Evolutionary conservation across 2,888 invertebrate species (phyloP), one percentile per base, ranked within the genome.

Genomic region (Antitype chi): DNA sequence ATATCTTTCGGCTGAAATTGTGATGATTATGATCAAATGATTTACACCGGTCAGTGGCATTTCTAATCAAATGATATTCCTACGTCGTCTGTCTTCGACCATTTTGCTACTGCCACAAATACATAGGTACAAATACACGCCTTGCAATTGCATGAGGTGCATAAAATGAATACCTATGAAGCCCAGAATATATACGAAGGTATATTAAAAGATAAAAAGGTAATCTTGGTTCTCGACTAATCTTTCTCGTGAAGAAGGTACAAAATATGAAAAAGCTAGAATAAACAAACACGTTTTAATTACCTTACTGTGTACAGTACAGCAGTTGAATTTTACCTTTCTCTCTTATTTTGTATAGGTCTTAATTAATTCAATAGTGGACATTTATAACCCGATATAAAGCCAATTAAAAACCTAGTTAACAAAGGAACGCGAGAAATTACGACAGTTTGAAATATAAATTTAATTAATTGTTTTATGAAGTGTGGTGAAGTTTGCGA

Each of bases 401-500:
- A 59, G 17, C 23, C 64, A 74, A 73, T 63, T 38, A 25, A 28
- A 66, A 60, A 25, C 2, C 4, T n/a, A 9, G 5, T 5, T 43
- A 59, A 66, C 47, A 80, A 72, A 80, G 17, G 5, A 66, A 43
- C 1, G 6, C 13, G 11, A 28, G 9, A 62, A 66, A 60, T 47
- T 20, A 57, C 8, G 8, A 53, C 17, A 28, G 32, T 23, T 38
- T 80, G 11, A 43, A 68, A 20, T 66, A 47, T 6, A 20, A 68
- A 47, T n/a, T 53, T 43, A 66, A 47, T 76, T 55, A 78, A 74
- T 74, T 47, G n/a, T 63, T 70, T 63, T 62, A 74, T 83, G 66
- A 59, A 83, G 47, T n/a, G 47, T 47, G 59, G 71, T 79, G 25
- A 49, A 70, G 63, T 85, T 82, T 87, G 88, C 84, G 86, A 88